Evolutionary conservation across 1,140 invertebrate genomes (phyloP).

Genomic region (Diorhabda elongata): DNA sequence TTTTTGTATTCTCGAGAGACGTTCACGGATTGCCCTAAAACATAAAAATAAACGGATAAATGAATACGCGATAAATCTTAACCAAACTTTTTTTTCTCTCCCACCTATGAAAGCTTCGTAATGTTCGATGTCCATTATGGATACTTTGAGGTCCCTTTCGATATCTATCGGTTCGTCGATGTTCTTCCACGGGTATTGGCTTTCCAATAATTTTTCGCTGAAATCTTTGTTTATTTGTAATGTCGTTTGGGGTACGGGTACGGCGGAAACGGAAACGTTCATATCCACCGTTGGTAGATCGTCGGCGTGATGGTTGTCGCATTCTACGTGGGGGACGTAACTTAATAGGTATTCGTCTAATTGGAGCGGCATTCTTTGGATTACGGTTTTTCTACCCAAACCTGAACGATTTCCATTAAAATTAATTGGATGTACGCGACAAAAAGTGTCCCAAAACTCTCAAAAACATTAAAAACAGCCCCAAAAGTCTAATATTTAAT

Average conservation of each 20-base stretch:
- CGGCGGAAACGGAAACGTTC: background rate
- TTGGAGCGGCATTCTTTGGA: slow-evolving; percentile 25
- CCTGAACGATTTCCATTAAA: background rate
- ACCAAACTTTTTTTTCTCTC: too few relatives aligned
- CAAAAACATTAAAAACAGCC: too few relatives aligned
- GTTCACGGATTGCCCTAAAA: too few relatives aligned
- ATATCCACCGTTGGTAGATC: background rate
- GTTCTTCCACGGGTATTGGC: slow-evolving; percentile 51
- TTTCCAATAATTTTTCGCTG: slow-evolving; percentile 34
- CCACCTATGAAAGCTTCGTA: slow-evolving; percentile 57
- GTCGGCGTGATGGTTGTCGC: background rate
- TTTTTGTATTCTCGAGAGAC: background rate
- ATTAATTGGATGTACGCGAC: too few relatives aligned
- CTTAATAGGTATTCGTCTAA: slow-evolving; percentile 36
- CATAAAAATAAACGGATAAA: too few relatives aligned
- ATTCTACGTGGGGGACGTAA: slow-evolving; percentile 25
- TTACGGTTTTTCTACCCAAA: background rate
- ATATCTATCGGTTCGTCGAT: slow-evolving; percentile 64
- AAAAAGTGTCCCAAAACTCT: too few relatives aligned
- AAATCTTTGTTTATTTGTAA: slow-evolving; percentile 33
- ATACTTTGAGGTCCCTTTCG: slow-evolving; percentile 55
- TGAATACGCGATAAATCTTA: too few relatives aligned
- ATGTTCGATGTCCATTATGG: slow-evolving; percentile 64
- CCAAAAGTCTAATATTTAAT: too few relatives aligned
- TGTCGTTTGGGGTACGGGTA: slow-evolving; percentile 1